phyloP scores from a whole-genome alignment of 2,888 invertebrate genomes.

The Sphecodes monilicornis region DNA sequence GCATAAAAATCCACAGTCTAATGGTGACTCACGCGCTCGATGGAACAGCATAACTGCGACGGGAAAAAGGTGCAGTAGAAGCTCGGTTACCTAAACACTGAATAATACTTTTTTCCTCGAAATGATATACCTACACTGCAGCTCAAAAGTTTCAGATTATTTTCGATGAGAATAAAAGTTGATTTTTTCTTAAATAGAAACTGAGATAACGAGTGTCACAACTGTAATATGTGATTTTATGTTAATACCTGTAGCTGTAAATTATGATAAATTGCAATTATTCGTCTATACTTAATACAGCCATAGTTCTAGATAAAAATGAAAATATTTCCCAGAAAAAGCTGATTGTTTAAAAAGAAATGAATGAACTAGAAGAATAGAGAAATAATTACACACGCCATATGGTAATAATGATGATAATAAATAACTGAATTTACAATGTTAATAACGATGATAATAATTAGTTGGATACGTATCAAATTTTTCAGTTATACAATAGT shows the following conservation, averaged over 20 bases:
- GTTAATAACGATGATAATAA: not conserved
- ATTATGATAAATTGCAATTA: not conserved
- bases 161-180: not conserved
- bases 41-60: not conserved
- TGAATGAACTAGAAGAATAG: too few species aligned
- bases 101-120: too few species aligned
- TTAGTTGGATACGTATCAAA: not conserved
- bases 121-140: not conserved
- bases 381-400: too few species aligned
- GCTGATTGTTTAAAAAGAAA: too few species aligned
- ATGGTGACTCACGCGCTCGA: not conserved
- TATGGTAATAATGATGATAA: too few species aligned
- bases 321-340: too few species aligned
- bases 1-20: not conserved
- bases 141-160: not conserved
- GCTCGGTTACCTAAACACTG: not conserved
- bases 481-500: not conserved
- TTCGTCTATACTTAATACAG: too few species aligned
- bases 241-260: not conserved
- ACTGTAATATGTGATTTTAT: not conserved
- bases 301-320: too few species aligned
- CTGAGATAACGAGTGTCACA: not conserved
- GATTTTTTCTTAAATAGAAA: too few species aligned
- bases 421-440: too few species aligned
- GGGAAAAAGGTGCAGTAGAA: not conserved